phyloP scores from a whole-genome alignment of 2,797 vertebrate genomes.

The Xerus rutilus region DNA sequence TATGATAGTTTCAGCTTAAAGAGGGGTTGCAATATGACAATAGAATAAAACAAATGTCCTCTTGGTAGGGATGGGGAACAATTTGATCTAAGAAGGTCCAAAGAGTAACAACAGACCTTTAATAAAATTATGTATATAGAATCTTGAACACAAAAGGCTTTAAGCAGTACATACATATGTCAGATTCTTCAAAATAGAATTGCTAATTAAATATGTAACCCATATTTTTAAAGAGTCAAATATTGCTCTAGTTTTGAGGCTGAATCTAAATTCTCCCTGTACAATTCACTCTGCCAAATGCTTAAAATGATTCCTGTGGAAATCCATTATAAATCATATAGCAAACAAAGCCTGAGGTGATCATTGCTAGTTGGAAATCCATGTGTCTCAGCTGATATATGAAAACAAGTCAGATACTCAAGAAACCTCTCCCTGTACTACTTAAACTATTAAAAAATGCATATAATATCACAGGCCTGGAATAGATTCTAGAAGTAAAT shows the following conservation, averaged over 20 bases:
- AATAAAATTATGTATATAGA: background rate
- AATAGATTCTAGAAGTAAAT: background rate
- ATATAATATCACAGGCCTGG: background rate
- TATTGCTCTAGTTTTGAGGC: background rate
- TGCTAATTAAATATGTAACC: background rate
- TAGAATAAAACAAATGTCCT: background rate
- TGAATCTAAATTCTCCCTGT: background rate
- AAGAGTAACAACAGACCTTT: background rate
- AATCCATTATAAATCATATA: background rate
- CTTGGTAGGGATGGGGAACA: background rate
- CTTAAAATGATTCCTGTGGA: background rate
- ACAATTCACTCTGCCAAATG: background rate
- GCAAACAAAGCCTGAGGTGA: background rate
- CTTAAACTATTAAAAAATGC: background rate
- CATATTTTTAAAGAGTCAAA: background rate
- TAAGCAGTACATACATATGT: background rate
- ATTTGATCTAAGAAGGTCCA: background rate
- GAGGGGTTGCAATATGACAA: background rate
- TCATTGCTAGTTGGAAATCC: background rate
- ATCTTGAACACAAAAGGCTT: background rate
- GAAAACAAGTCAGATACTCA: background rate
- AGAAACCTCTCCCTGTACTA: background rate
- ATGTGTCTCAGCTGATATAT: constrained; percentile 29
- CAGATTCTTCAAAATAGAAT: background rate
- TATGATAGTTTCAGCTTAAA: background rate